phyloP scores from a whole-genome alignment of 2,888 invertebrate species.

The Callimorpha dominula region DNA sequence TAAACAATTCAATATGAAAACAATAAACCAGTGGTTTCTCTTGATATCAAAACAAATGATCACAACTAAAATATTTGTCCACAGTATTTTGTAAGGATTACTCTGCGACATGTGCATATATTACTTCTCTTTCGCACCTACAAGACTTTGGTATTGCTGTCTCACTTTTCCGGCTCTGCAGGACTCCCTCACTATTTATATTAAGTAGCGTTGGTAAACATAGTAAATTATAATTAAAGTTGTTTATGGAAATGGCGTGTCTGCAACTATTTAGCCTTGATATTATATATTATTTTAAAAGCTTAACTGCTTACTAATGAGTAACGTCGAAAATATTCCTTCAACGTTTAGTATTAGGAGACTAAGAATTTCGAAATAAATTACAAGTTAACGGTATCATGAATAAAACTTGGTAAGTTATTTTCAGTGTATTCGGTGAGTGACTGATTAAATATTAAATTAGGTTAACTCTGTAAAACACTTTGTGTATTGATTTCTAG shows the following conservation, averaged over 20 bases:
- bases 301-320: slow-evolving; percentile 48
- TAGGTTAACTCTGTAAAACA: neutral
- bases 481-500: neutral
- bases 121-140: slow-evolving; percentile 29
- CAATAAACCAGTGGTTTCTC: neutral
- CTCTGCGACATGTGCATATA: slow-evolving; percentile 54
- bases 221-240: slow-evolving; percentile 54
- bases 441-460: neutral
- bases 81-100: slow-evolving; percentile 38
- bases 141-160: slow-evolving; percentile 9
- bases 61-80: slow-evolving; percentile 39
- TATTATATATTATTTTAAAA: slow-evolving; percentile 47
- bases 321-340: slow-evolving; percentile 42
- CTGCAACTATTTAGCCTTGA: slow-evolving; percentile 51
- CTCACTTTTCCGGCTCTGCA: slow-evolving; percentile 50
- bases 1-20: neutral
- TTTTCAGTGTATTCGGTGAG: neutral
- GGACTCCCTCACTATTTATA: slow-evolving; percentile 53
- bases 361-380: slow-evolving; percentile 29
- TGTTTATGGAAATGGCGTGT: slow-evolving; percentile 55
- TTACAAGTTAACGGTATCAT: slow-evolving; percentile 33
- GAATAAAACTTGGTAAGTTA: slow-evolving; percentile 13
- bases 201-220: slow-evolving; percentile 51
- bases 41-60: slow-evolving; percentile 20
- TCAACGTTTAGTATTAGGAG: slow-evolving; percentile 30